phyloP scores from a whole-genome alignment of 2,113 vertebrate genomes.

The Thalassoma bifasciatum region DNA sequence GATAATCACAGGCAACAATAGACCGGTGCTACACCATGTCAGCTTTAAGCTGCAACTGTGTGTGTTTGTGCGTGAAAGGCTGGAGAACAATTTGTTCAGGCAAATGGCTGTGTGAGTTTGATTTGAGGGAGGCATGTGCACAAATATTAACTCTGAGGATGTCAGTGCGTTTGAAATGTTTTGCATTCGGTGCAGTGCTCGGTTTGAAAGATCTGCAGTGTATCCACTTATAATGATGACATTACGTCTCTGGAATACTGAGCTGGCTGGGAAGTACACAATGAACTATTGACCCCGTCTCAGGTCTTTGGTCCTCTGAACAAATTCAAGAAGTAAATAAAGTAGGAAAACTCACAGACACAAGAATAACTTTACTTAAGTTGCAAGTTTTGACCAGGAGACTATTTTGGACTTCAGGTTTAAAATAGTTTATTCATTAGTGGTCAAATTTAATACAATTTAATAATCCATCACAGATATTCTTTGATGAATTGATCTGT shows the following conservation, averaged over 20 bases:
- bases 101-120: constrained; percentile 7
- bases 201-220: not conserved
- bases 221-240: not conserved
- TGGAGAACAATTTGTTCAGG: constrained; percentile 24
- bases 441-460: too few species aligned
- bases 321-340: not conserved
- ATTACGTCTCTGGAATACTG: not conserved
- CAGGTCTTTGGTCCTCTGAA: not conserved
- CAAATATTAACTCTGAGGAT: constrained; percentile 15
- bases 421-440: too few species aligned
- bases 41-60: constrained; percentile 40
- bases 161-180: constrained; percentile 3
- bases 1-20: constrained; percentile 69
- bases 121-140: not conserved
- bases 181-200: not conserved
- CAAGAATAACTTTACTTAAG: not conserved
- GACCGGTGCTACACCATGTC: constrained; percentile 42
- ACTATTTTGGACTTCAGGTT: not conserved
- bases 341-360: not conserved
- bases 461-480: too few species aligned
- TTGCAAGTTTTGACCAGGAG: not conserved
- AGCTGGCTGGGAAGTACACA: not conserved
- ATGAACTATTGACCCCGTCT: not conserved
- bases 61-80: constrained; percentile 21
- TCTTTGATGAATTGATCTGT: too few species aligned